Conservation (phyloP, 2,113 vertebrate genomes). For the Protobothrops mucrosquamatus region DNA sequence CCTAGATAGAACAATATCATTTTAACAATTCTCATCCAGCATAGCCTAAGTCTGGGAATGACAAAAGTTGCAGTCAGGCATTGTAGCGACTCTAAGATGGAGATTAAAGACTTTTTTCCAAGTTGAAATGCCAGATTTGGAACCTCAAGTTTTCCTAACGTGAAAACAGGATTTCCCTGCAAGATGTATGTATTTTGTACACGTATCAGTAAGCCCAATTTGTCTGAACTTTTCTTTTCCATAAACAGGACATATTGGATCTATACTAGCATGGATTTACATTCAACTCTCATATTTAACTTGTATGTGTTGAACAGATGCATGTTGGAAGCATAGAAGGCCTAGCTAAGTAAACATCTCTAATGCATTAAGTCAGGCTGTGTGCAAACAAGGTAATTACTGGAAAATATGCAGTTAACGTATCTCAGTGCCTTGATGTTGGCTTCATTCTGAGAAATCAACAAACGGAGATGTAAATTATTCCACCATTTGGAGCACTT, state of each 20-base stretch:
- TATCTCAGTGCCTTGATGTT: neutral
- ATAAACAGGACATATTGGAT: neutral
- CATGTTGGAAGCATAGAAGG: neutral
- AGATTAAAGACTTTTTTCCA: too few species aligned
- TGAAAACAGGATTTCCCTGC: too few species aligned
- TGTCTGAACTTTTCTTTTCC: too few species aligned
- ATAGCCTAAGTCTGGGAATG: too few species aligned
- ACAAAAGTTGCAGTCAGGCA: too few species aligned
- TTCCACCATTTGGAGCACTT: neutral
- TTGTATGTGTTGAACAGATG: neutral
- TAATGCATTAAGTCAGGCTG: neutral
- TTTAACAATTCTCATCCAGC: too few species aligned
- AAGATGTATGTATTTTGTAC: too few species aligned
- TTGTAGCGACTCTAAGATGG: too few species aligned
- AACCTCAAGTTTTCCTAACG: too few species aligned
- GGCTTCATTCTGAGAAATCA: neutral
- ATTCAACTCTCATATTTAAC: neutral
- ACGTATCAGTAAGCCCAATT: too few species aligned
- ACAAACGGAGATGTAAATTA: neutral
- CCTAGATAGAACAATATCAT: too few species aligned
- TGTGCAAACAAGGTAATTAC: neutral
- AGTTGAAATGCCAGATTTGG: too few species aligned
- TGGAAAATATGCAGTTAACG: neutral
- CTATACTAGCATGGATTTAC: neutral
- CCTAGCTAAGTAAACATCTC: neutral